These are phyloP conservation scores for Amiota communis DNA, from an alignment of 2,888 invertebrate species.

Conservation along the genomic window DNA sequence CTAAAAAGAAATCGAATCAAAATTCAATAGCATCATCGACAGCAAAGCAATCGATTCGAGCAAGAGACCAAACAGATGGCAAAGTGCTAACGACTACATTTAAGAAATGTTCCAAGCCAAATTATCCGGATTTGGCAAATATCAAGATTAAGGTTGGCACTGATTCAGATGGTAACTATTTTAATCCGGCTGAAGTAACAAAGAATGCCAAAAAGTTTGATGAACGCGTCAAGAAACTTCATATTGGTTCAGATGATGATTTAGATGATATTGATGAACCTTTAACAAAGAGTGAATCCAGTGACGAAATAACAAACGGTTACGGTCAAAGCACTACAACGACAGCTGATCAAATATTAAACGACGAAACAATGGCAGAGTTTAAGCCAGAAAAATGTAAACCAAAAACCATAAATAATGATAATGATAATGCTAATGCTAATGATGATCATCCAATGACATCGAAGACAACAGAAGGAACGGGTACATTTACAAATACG, in stretches of 20 bases:
- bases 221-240: slow-evolving; percentile 69
- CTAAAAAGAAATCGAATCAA: slow-evolving; percentile 50
- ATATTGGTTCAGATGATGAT: slow-evolving; percentile 71
- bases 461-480: slow-evolving; percentile 23
- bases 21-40: neutral
- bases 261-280: slow-evolving; percentile 71
- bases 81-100: slow-evolving; percentile 51
- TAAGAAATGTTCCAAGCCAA: slow-evolving; percentile 71
- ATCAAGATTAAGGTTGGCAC: slow-evolving; percentile 72
- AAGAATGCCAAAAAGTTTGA: slow-evolving; percentile 73
- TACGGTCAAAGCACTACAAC: slow-evolving; percentile 22
- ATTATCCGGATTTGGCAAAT: slow-evolving; percentile 72
- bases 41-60: slow-evolving; percentile 8
- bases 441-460: slow-evolving; percentile 31
- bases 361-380: slow-evolving; percentile 5
- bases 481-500: slow-evolving; percentile 70
- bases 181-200: slow-evolving; percentile 72
- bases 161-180: slow-evolving; percentile 63
- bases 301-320: slow-evolving; percentile 63
- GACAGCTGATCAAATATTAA: slow-evolving; percentile 1
- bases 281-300: slow-evolving; percentile 70
- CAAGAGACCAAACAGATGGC: slow-evolving; percentile 47
- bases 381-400: slow-evolving; percentile 10
- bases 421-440: slow-evolving; percentile 35
- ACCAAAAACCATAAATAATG: neutral